Evolutionary conservation across 1,140 invertebrate species (phyloP).

Genomic region (Meteorus sp.): DNA sequence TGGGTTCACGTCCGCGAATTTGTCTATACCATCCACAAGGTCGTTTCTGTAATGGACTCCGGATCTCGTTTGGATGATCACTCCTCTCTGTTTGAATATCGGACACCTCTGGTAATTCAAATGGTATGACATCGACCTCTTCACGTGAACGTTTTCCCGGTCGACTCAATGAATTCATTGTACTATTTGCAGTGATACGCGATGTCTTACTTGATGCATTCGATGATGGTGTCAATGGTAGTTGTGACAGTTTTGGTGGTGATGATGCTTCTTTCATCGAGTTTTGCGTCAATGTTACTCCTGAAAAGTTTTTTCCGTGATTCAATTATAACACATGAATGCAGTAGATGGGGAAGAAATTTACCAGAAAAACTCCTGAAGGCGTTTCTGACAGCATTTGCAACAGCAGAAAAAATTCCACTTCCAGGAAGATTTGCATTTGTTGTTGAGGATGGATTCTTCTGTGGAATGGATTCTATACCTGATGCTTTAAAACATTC

Average conservation of each 20-base stretch:
- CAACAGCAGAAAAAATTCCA: slow-evolving; percentile 41
- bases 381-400: slow-evolving; percentile 42
- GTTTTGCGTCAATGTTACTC: slow-evolving; percentile 10
- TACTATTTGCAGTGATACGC: background rate
- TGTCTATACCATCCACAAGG: slow-evolving; percentile 41
- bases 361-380: slow-evolving; percentile 45
- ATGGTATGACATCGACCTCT: background rate
- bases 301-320: slow-evolving; percentile 6
- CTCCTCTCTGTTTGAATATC: background rate
- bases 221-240: background rate
- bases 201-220: background rate
- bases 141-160: slow-evolving; percentile 25
- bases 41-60: slow-evolving; percentile 41
- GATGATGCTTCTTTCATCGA: slow-evolving; percentile 19
- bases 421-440: background rate
- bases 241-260: background rate
- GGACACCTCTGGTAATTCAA: background rate
- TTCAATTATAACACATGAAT: too few species aligned
- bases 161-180: slow-evolving; percentile 1
- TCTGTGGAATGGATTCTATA: background rate
- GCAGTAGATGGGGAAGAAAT: slow-evolving; percentile 6
- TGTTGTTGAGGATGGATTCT: background rate
- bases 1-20: slow-evolving; percentile 41
- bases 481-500: slow-evolving; percentile 11
- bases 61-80: slow-evolving; percentile 4